Base-by-base conservation (phyloP, 2,888 invertebrate genomes). In the Hyppa rectilinea region DNA sequence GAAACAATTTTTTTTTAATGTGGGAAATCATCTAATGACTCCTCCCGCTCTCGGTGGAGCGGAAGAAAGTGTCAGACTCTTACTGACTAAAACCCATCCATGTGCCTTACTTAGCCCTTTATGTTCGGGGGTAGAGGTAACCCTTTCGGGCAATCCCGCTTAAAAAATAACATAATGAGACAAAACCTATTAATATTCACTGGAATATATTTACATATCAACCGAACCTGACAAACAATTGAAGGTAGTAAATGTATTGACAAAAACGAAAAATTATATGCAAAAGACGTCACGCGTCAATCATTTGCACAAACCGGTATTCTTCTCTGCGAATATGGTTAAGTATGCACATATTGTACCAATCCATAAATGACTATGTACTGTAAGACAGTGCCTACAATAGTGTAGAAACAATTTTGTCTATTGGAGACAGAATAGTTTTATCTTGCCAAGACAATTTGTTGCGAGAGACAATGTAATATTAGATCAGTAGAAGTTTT, bases 271-370 rank as follows among this genome's bases (percentile, higher is more conserved):
- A 65, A 56, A 70, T 31, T 9, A 10, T 29, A 43, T 61, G 43
- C 62, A 62, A 63, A 52, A 17, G 10, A 55, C 14, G 17, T 50
- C 40, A 62, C 26, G 31, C 49, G 52, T 31, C 76, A 75, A 64
- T 61, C 52, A 74, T 78, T 75, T 31, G 14, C 47, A 62, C 55
- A 65, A 38, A 43, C 29, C 23, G 29, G 45, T 50, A 62, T 62
- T 69, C 23, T 26, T 66, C 66, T 71, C 66, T 14, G 20, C n/a
- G n/a, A 61, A 80, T 70, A 59, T 64, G 64, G 76, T 64, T 80
- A 80, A 71, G 64, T 71, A 80, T 78, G 80, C 63, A 75, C 52
- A 71, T 66, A n/a, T n/a, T n/a, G n/a, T n/a, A 65, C 36, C n/a
- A 43, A 34, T 4, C 40, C n/a, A 23, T 47, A 55, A 47, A 23